Conservation (phyloP, 1,140 invertebrate genomes). For the Diachasma alloeum region DNA sequence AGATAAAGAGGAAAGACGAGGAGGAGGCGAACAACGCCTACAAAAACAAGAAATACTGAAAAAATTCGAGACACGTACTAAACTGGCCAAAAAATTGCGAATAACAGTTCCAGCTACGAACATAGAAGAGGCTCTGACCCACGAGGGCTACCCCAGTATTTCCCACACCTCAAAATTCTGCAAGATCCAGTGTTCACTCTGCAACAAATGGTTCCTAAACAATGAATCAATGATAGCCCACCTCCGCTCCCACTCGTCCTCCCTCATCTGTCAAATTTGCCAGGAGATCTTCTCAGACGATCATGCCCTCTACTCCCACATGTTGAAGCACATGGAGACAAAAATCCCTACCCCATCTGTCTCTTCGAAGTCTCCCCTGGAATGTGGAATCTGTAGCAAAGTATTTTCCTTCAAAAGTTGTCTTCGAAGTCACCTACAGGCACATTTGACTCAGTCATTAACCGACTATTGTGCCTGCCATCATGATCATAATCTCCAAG, state of each 20-base stretch:
- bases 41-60: not conserved
- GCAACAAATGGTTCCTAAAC: constrained; percentile 63
- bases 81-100: not conserved
- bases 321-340: constrained; percentile 65
- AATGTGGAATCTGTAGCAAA: constrained; percentile 66
- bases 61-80: not conserved
- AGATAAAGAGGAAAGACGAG: not conserved
- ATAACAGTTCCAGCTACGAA: not conserved
- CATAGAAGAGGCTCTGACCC: not conserved
- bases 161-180: constrained; percentile 50
- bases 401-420: constrained; percentile 66
- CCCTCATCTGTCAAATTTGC: constrained; percentile 57
- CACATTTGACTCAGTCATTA: not conserved
- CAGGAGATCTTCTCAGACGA: constrained; percentile 64
- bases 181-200: constrained; percentile 60
- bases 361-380: constrained; percentile 48
- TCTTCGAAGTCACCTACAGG: constrained; percentile 47
- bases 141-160: not conserved
- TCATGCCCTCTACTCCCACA: constrained; percentile 62
- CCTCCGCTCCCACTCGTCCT: constrained; percentile 52
- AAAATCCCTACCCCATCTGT: constrained; percentile 38
- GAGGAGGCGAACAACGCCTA: too few relatives aligned
- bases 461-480: not conserved
- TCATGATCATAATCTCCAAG: not conserved
- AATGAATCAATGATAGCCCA: constrained; percentile 62